Base-by-base conservation (phyloP, 2,113 vertebrate species). In the Chloropsis cyanopogon region DNA sequence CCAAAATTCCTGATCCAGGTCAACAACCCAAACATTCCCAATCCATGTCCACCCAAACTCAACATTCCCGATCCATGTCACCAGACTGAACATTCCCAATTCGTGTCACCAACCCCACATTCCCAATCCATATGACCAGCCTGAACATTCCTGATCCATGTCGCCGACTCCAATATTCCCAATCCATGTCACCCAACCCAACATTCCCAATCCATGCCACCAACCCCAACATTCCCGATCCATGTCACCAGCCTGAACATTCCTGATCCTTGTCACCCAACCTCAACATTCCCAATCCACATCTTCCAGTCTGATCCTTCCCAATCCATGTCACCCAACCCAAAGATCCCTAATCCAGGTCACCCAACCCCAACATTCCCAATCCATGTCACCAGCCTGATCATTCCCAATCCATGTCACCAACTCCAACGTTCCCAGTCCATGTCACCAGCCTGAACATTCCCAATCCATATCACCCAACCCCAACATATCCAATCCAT, bases 111-210 rank as follows among this genome's bases (percentile, higher is more conserved):
- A 26, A 5, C 5, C 19, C 3, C 20, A 25, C 18, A 21, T 69
- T 69, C 65, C 46, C 10, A 4, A 6, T 50, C n/a, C 47, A 33
- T 10, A 20, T 44, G 28, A 23, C 20, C 31, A n/a, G 13, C 10
- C 11, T 2, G 2, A 44, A 7, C 12, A 63, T 63, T 42, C 39
- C 60, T 8, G 18, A 12, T 39, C 33, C 33, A 11, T 24, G 56
- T 15, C n/a, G 24, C 21, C 21, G 23, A 14, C 57, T 14, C 4
- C 12, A 29, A 29, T 6, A 14, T 29, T 63, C 26, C 60, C 19
- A 2, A 42, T 11, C 28, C 41, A 8, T 31, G 10, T 41, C 20
- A 12, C 10, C 14, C 41, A 10, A 18, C 31, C 0, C 0, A n/a
- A 9, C 15, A n/a, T 46, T 65, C 29, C 42, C 2, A 3, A 24